Conservation (phyloP, 2,888 invertebrate genomes). For the Calliscelio sp. region DNA sequence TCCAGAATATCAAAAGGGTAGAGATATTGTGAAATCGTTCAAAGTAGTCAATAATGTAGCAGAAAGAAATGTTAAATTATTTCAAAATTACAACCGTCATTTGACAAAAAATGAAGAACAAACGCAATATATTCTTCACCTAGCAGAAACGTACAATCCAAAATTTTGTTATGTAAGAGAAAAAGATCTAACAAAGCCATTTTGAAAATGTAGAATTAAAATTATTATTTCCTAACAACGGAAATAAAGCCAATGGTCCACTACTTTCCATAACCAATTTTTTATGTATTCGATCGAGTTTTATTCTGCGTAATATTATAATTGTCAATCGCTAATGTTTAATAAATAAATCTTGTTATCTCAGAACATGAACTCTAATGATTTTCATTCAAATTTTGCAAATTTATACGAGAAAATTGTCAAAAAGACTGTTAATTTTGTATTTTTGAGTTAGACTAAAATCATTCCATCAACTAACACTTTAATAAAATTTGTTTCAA, state of each 20-base stretch:
- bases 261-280: slow-evolving; percentile 5
- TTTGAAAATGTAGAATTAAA: slow-evolving; percentile 6
- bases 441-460: slow-evolving; percentile 11
- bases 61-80: not conserved
- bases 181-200: slow-evolving; percentile 11
- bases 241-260: slow-evolving; percentile 1
- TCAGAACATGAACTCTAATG: not conserved
- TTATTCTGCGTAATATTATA: not conserved
- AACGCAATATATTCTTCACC: slow-evolving; percentile 6
- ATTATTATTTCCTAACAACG: not conserved
- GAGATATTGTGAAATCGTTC: slow-evolving; percentile 34
- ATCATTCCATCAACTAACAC: slow-evolving; percentile 9
- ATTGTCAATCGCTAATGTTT: not conserved
- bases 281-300: not conserved
- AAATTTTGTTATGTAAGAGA: not conserved
- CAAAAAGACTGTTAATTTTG: slow-evolving; percentile 1
- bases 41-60: slow-evolving; percentile 47
- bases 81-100: slow-evolving; percentile 5
- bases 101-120: slow-evolving; percentile 15
- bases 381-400: not conserved
- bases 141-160: not conserved
- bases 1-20: slow-evolving; percentile 38
- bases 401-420: slow-evolving; percentile 7
- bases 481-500: slow-evolving; percentile 3
- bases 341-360: not conserved